Evolutionary conservation across 2,113 vertebrate genomes (phyloP).

Genomic region (Columbina picui): DNA sequence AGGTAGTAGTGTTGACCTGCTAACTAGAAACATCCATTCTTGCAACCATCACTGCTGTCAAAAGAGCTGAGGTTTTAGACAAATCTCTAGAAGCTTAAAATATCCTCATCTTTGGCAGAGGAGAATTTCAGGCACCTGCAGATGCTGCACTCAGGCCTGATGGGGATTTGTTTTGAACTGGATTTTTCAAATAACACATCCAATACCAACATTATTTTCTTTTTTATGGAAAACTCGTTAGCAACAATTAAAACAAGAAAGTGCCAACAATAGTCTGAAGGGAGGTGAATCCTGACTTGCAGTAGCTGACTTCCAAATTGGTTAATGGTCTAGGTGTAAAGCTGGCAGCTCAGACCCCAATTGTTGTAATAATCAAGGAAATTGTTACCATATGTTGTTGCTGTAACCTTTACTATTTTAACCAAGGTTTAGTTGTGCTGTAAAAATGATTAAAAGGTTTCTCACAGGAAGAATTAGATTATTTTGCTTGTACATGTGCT

Average conservation of each 20-base stretch:
- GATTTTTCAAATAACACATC: neutral
- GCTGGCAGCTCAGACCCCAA: neutral
- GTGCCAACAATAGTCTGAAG: rapidly evolving
- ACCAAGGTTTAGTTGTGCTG: neutral
- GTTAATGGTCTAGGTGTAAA: neutral
- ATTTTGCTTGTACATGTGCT: neutral
- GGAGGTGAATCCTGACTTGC: neutral
- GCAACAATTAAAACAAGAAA: neutral
- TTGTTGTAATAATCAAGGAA: neutral
- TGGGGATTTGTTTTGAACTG: neutral
- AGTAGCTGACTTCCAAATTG: neutral
- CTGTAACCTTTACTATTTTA: neutral
- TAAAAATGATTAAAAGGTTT: neutral
- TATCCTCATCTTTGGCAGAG: neutral
- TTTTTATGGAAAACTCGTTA: neutral
- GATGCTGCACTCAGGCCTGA: neutral
- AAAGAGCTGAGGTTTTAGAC: neutral
- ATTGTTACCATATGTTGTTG: neutral
- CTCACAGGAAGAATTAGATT: neutral
- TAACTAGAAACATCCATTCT: neutral
- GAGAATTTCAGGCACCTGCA: neutral
- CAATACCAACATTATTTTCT: neutral
- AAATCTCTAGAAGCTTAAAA: neutral
- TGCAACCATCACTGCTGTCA: neutral
- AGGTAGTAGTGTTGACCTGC: neutral